A percentile compares a stretch with the other conserved stretches of the same genome.
These are phyloP conservation scores for Monochamus alternatus DNA, from an alignment of 2,888 invertebrate species.

Conservation along the genomic window DNA sequence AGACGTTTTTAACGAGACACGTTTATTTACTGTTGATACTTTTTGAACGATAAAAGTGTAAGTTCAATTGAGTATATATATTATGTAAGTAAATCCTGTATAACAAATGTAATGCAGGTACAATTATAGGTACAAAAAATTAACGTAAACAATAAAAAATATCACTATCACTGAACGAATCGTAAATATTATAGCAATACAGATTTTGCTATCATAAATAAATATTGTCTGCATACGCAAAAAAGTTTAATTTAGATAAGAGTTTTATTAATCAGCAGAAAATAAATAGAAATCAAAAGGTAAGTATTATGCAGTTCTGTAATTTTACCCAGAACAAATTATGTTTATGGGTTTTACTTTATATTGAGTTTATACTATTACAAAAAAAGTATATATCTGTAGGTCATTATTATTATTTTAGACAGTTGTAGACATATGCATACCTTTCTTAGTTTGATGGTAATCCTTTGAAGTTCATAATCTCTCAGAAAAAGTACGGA, in stretches of 20 bases:
- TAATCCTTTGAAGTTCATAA: conserved; percentile 24
- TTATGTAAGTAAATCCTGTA: too few relatives aligned
- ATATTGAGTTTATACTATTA: not conserved
- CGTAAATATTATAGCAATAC: conserved; percentile 5
- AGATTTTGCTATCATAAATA: conserved; percentile 22
- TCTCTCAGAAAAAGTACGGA: not conserved
- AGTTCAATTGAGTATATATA: too few relatives aligned
- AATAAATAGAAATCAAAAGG: conserved; percentile 16
- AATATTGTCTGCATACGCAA: conserved; percentile 24
- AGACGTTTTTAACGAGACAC: too few relatives aligned
- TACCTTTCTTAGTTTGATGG: not conserved
- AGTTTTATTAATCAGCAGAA: conserved; percentile 30
- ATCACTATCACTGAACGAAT: not conserved
- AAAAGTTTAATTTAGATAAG: conserved; percentile 33
- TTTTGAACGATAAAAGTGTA: too few relatives aligned
- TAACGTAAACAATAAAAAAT: too few relatives aligned
- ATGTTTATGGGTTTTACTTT: not conserved
- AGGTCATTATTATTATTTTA: not conserved
- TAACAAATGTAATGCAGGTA: too few relatives aligned
- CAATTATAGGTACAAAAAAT: too few relatives aligned
- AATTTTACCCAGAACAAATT: not conserved
- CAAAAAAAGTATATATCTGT: not conserved
- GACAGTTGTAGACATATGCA: not conserved
- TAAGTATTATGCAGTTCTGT: not conserved
- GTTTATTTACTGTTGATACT: too few relatives aligned